A percentile compares a stretch with the other conserved stretches of the same genome.
phyloP scores from a whole-genome alignment of 1,140 invertebrate genomes.

The Lasioglossum albipes region DNA sequence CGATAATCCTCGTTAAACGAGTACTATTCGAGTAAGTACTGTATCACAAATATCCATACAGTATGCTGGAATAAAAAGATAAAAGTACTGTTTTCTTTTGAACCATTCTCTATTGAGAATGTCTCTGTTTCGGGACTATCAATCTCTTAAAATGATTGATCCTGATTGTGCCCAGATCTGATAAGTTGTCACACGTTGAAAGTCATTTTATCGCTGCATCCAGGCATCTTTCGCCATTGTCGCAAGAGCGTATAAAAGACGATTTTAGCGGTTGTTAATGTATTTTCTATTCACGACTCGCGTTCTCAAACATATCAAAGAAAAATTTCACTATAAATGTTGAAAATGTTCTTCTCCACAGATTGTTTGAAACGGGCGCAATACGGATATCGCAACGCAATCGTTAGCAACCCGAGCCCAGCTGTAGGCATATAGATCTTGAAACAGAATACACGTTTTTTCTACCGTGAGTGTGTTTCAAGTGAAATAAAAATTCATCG shows the following conservation, averaged over 20 bases:
- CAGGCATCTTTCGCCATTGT: slow-evolving; percentile 26
- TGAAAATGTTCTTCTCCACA: slow-evolving; percentile 19
- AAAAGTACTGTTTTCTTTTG: no score
- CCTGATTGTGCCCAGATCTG: slow-evolving; percentile 42
- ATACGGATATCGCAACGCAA: slow-evolving; percentile 35
- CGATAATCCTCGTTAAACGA: neutral
- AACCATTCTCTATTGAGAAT: no score
- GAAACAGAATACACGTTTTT: slow-evolving; percentile 26
- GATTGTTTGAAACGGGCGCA: slow-evolving; percentile 18
- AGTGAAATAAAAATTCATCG: slow-evolving; percentile 1
- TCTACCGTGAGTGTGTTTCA: neutral
- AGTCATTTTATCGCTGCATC: slow-evolving; percentile 31
- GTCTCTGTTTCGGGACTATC: neutral
- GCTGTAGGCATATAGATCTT: neutral
- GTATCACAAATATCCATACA: neutral
- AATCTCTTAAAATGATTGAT: neutral
- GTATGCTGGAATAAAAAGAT: no score
- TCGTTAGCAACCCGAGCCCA: neutral
- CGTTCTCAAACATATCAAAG: slow-evolving; percentile 7
- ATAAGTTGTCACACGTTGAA: slow-evolving; percentile 55
- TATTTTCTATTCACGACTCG: slow-evolving; percentile 6
- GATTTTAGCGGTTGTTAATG: slow-evolving; percentile 12
- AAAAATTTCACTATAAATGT: slow-evolving; percentile 20
- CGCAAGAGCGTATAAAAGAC: slow-evolving; percentile 47
- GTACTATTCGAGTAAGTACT: neutral